A percentile compares a stretch with the other conserved stretches of the same genome.
phyloP scores from a whole-genome alignment of 2,888 invertebrate genomes.

The Hoplodrina ambigua region DNA sequence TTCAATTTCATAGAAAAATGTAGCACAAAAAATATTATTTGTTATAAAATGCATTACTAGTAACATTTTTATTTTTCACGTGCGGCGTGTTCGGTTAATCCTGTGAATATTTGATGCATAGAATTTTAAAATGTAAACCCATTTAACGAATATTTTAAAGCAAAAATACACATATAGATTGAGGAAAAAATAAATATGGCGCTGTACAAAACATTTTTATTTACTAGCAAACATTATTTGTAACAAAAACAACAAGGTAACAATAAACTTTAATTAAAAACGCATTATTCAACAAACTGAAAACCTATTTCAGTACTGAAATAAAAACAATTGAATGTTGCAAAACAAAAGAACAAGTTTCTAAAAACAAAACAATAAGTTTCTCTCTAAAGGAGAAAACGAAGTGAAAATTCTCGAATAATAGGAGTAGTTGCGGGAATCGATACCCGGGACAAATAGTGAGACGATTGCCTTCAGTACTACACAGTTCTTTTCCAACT shows the following conservation, averaged over 20 bases:
- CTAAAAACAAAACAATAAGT: constrained; percentile 25
- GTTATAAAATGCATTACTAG: constrained; percentile 7
- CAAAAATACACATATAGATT: constrained; percentile 1
- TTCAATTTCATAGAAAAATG: constrained; percentile 5
- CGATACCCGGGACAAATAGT: constrained; percentile 68
- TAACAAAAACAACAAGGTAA: not conserved
- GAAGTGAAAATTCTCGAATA: constrained; percentile 50
- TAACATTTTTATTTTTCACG: constrained; percentile 12
- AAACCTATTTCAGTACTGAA: not conserved
- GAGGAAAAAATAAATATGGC: constrained; percentile 6
- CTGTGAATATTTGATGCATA: constrained; percentile 26
- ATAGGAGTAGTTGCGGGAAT: constrained; percentile 65
- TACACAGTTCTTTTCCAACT: constrained; percentile 40
- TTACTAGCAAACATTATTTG: not conserved
- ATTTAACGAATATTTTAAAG: constrained; percentile 25
- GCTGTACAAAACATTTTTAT: not conserved
- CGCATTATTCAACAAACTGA: not conserved
- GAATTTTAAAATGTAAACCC: constrained; percentile 27
- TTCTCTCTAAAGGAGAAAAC: constrained; percentile 22
- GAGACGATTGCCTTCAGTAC: constrained; percentile 60
- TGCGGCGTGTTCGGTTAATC: constrained; percentile 27
- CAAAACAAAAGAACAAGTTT: constrained; percentile 8
- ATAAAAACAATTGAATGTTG: not conserved
- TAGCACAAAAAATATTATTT: constrained; percentile 6
- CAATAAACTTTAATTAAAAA: not conserved